A percentile compares a stretch with the other conserved stretches of the same genome.
These are phyloP conservation scores for Hipparchia semele DNA, from an alignment of 2,888 invertebrate species.

Conservation along the genomic window DNA sequence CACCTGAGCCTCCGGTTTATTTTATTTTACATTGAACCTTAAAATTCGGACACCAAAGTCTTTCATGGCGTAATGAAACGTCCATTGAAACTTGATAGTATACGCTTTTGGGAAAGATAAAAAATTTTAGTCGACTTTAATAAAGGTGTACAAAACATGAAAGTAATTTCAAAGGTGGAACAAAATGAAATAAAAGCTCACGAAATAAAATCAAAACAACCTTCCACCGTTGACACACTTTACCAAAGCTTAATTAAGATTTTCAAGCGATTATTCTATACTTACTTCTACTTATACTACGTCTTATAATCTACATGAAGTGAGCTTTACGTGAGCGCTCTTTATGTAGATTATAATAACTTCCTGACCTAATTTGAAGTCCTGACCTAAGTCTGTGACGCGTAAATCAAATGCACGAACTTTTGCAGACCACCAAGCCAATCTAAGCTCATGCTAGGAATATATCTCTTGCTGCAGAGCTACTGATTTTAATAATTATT, in stretches of 20 bases:
- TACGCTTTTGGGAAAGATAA: neutral
- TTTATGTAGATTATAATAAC: neutral
- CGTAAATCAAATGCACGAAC: too few relatives aligned
- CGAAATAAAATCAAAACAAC: neutral
- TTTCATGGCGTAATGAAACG: neutral
- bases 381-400: too few relatives aligned
- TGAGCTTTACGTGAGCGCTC: neutral
- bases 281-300: too few relatives aligned
- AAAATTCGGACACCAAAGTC: neutral
- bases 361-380: too few relatives aligned
- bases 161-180: neutral
- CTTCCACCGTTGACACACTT: slow-evolving; percentile 1
- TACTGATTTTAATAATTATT: too few relatives aligned
- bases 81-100: neutral
- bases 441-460: too few relatives aligned
- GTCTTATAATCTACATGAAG: too few relatives aligned
- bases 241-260: neutral
- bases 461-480: too few relatives aligned
- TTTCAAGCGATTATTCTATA: neutral
- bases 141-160: neutral
- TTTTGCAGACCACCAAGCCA: too few relatives aligned
- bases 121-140: neutral
- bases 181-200: neutral
- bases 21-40: neutral
- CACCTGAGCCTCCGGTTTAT: neutral